Evolutionary conservation across 2,888 invertebrate genomes (phyloP).

Genomic region (Xestia ashworthii): DNA sequence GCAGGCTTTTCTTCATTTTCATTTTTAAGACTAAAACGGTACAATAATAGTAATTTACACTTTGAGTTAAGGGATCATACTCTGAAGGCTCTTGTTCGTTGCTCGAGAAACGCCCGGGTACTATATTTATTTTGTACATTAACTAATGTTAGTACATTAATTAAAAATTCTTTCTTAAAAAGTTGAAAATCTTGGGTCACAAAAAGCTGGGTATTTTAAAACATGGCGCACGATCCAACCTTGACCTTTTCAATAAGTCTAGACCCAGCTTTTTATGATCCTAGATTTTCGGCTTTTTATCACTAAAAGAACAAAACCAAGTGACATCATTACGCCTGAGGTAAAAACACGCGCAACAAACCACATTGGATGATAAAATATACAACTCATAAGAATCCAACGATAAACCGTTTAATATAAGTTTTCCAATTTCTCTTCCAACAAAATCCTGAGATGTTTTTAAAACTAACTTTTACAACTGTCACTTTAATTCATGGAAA

Average conservation of each 20-base stretch:
- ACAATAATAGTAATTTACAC: neutral
- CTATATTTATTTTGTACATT: neutral
- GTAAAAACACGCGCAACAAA: neutral
- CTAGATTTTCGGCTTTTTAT: neutral
- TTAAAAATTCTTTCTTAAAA: no score
- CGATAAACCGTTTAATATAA: slow-evolving; percentile 38
- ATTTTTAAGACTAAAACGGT: neutral
- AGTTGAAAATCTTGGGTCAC: neutral
- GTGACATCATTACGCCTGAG: neutral
- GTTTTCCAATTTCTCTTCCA: slow-evolving; percentile 29
- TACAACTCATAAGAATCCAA: slow-evolving; percentile 2
- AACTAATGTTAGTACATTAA: neutral
- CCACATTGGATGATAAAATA: neutral
- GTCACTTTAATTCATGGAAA: slow-evolving; percentile 27
- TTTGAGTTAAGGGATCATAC: neutral
- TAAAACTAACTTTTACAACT: slow-evolving; percentile 26
- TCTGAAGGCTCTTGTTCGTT: neutral
- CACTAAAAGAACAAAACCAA: neutral
- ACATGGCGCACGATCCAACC: neutral
- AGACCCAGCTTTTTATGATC: neutral
- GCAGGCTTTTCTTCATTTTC: neutral
- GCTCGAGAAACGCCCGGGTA: neutral
- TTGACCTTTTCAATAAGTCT: neutral
- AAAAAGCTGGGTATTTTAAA: neutral
- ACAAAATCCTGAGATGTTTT: slow-evolving; percentile 28